Evolutionary conservation across 2,888 invertebrate genomes (phyloP).

Genomic region (Iphiclides podalirius): DNA sequence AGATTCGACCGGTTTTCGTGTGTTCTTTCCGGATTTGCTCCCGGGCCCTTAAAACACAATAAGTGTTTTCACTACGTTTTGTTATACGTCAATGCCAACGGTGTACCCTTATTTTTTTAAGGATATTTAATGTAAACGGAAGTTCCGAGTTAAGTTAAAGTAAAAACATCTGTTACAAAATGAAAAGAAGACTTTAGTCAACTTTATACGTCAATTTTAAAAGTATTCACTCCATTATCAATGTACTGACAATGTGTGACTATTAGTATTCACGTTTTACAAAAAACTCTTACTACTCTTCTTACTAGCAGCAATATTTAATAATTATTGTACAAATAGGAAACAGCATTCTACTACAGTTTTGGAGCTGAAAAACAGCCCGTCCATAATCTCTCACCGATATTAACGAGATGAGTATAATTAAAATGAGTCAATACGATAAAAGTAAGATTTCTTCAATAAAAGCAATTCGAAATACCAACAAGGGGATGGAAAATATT

Average conservation of each 20-base stretch:
- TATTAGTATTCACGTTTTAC: too few species aligned
- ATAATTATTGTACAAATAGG: too few species aligned
- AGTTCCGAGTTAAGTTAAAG: neutral
- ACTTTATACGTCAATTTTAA: too few species aligned
- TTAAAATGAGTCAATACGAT: too few species aligned
- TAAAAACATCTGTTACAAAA: neutral
- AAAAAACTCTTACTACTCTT: too few species aligned
- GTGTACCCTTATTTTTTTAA: neutral
- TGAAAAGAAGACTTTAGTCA: too few species aligned
- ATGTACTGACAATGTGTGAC: neutral
- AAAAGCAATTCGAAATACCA: neutral
- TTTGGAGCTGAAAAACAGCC: too few species aligned
- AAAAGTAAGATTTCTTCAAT: too few species aligned
- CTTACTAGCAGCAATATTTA: too few species aligned
- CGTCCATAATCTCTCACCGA: too few species aligned
- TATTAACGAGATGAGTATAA: too few species aligned
- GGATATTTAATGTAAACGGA: neutral
- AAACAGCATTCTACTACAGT: too few species aligned
- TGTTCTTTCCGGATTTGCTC: neutral
- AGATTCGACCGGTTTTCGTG: neutral
- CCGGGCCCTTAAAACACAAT: neutral
- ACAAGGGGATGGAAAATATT: slow-evolving; percentile 1
- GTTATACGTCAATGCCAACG: neutral
- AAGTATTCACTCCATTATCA: neutral
- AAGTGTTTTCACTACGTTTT: neutral